phyloP scores from a whole-genome alignment of 2,113 vertebrate genomes.

The Erythrolamprus reginae region DNA sequence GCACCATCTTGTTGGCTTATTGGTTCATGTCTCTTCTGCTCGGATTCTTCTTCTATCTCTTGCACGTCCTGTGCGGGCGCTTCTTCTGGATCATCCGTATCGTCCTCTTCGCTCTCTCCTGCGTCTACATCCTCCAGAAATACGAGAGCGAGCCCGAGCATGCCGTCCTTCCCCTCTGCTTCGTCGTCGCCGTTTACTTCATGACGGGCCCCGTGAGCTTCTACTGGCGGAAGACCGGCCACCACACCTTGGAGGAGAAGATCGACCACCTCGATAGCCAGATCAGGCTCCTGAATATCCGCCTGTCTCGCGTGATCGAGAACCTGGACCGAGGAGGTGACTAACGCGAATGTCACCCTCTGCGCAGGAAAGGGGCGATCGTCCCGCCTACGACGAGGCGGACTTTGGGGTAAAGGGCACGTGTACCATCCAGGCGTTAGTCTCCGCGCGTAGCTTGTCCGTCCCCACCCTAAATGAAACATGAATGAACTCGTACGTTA shows the following conservation, averaged over 20 bases:
- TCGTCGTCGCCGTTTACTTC: slow-evolving; percentile 91
- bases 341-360: slow-evolving; percentile 59
- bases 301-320: slow-evolving; percentile 89
- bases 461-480: slow-evolving; percentile 18
- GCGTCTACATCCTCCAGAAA: slow-evolving; percentile 94
- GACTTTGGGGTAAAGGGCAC: slow-evolving; percentile 46
- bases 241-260: slow-evolving; percentile 87
- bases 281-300: slow-evolving; percentile 91
- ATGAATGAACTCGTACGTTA: slow-evolving; percentile 40
- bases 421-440: slow-evolving; percentile 37
- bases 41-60: slow-evolving; percentile 84
- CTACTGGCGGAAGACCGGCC: slow-evolving; percentile 81
- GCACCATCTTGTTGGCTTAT: slow-evolving; percentile 78
- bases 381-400: slow-evolving; percentile 46
- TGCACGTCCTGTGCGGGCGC: slow-evolving; percentile 85
- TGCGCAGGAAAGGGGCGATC: slow-evolving; percentile 18
- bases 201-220: slow-evolving; percentile 90
- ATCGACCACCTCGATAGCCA: slow-evolving; percentile 92
- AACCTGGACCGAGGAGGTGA: slow-evolving; percentile 79
- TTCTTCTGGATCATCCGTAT: slow-evolving; percentile 91
- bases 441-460: slow-evolving; percentile 16
- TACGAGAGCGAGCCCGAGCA: slow-evolving; percentile 89
- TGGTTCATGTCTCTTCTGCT: slow-evolving; percentile 90
- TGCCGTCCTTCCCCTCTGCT: slow-evolving; percentile 85
- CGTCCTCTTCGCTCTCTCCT: slow-evolving; percentile 85